phyloP scores from a whole-genome alignment of 2,113 vertebrate species.

The Barbus barbus region DNA sequence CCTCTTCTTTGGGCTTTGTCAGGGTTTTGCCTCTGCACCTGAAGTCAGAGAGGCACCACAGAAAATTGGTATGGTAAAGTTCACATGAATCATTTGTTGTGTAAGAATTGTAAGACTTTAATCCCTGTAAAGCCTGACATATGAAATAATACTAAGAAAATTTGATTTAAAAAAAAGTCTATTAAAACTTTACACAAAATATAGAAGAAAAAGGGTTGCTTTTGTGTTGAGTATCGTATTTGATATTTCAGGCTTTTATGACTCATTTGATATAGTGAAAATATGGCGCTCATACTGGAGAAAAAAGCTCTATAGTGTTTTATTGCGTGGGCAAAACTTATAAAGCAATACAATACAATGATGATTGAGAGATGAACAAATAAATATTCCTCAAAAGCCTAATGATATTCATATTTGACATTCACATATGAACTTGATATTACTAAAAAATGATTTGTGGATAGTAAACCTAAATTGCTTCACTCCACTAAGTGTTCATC shows the following conservation, averaged over 20 bases:
- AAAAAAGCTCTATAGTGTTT: too few species aligned
- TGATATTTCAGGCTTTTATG: not conserved
- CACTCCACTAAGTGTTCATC: too few species aligned
- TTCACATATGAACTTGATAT: too few species aligned
- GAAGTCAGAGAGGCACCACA: slow-evolving; percentile 66
- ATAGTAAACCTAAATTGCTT: too few species aligned
- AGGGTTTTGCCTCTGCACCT: slow-evolving; percentile 66
- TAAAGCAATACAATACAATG: too few species aligned
- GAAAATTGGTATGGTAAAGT: slow-evolving; percentile 69
- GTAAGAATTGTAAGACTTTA: not conserved
- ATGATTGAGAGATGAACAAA: too few species aligned
- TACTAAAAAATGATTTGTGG: too few species aligned
- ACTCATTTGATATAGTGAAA: not conserved
- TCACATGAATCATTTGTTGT: not conserved
- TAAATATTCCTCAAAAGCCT: too few species aligned
- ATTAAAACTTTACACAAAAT: not conserved
- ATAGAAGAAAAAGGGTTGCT: not conserved
- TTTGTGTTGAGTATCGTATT: not conserved
- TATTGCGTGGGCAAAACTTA: too few species aligned
- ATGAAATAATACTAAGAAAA: not conserved
- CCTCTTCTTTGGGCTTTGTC: slow-evolving; percentile 70
- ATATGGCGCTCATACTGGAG: not conserved
- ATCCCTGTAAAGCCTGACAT: not conserved
- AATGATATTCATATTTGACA: too few species aligned
- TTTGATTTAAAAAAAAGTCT: not conserved